Base-by-base conservation (phyloP, 2,113 vertebrate species). In the Phyllostomus hastatus region DNA sequence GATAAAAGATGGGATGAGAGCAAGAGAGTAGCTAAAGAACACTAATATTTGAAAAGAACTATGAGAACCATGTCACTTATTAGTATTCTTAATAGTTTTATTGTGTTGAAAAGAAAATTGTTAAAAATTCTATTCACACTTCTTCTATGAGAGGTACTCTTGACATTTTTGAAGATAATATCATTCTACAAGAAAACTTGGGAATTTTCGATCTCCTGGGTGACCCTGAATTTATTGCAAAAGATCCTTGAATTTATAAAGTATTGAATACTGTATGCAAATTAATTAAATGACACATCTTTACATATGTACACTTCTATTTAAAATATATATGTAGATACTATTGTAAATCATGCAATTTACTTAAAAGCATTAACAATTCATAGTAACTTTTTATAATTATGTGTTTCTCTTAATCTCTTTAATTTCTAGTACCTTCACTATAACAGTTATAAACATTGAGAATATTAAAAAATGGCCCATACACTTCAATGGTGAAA, bases 221-320 rank as follows among this genome's bases (percentile, higher is more conserved):
- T 82, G 26, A 46, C 46, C 14, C 50, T 95, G 95, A 96, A 84
- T 95, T 96, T 97, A 85, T 92, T 81, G 61, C 31, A 92, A 95
- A 96, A 38, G 81, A 48, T 92, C 33, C 50, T 90, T 96, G 70
- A 96, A 80, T 94, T 97, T 96, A 81, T 92, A 84, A 95, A 96
- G 84, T 92, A 81, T 41, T 95, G 46, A 20, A 20, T 52, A 88
- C 57, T 91, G 38, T 80, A 61, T 90, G 2, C 70, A 80, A 52
- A 90, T 87, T 86, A 89, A 92, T 90, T 84, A 95, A 90, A 90
- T 96, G 10, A 24, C 41, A 64, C 10, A 2, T 6, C 19, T 84
- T 88, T 64, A 92, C 35, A 92, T 83, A 69, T 35, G 3, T 26
- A 54, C 2, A 54, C 10, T 70, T 19, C 69, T 76, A 38, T 73